These are phyloP conservation scores for Eucriotettix oculatus DNA, from an alignment of 2,888 invertebrate genomes.

Conservation along the genomic window DNA sequence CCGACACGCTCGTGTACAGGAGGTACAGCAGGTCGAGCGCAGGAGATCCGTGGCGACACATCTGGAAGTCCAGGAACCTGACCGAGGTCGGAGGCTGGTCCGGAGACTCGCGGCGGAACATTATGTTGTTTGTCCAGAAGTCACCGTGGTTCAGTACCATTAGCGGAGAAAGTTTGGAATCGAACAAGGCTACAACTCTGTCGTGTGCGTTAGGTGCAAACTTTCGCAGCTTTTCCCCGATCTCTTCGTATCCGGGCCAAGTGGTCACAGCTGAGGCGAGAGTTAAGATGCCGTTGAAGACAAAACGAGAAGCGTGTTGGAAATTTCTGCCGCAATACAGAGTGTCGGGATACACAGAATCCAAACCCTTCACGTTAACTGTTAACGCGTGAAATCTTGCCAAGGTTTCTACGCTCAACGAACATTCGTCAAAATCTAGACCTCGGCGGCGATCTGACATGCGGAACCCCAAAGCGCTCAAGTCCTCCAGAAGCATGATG, in stretches of 20 bases:
- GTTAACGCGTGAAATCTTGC: constrained; percentile 19
- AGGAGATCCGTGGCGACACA: constrained; percentile 6
- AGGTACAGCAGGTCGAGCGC: constrained; percentile 5
- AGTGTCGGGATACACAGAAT: constrained; percentile 12
- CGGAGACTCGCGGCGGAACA: constrained; percentile 8
- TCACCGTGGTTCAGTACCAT: constrained; percentile 7
- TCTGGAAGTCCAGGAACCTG: constrained; percentile 6
- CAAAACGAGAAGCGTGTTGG: constrained; percentile 3
- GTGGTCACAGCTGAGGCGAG: constrained; percentile 1
- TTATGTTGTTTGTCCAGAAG: constrained; percentile 7
- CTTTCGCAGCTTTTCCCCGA: neutral
- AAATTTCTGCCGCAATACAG: constrained; percentile 2
- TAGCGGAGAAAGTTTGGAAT: neutral
- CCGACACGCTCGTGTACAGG: constrained; percentile 6
- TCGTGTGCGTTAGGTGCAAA: constrained; percentile 1
- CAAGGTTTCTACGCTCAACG: constrained; percentile 16
- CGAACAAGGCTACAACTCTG: neutral
- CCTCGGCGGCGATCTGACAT: constrained; percentile 15
- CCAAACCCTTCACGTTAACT: constrained; percentile 15
- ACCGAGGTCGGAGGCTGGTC: constrained; percentile 11
- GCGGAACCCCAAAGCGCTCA: constrained; percentile 14
- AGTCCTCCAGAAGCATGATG: constrained; percentile 17
- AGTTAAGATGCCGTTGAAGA: constrained; percentile 1
- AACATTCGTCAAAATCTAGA: constrained; percentile 17
- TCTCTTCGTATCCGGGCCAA: constrained; percentile 1